phyloP scores from a whole-genome alignment of 1,140 invertebrate genomes.

The Aphelinus atriplicis region DNA sequence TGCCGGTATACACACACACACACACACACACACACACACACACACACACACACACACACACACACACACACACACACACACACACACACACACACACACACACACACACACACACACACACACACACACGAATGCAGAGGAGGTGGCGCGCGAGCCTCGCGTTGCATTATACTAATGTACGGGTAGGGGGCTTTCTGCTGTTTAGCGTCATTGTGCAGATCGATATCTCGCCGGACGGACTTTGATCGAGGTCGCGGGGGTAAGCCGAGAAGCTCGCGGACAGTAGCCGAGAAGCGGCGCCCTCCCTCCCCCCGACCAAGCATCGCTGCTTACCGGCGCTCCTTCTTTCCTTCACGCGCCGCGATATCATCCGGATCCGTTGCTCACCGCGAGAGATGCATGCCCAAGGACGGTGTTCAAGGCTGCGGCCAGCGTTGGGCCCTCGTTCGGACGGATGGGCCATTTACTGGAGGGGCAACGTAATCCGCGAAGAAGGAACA shows the following conservation, averaged over 20 bases:
- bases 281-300: background rate
- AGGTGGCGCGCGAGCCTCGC: too few relatives aligned
- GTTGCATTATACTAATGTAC: conserved; percentile 16
- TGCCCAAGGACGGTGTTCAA: background rate
- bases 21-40: too few relatives aligned
- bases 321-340: background rate
- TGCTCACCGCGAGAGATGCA: background rate
- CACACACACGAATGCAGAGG: too few relatives aligned
- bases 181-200: conserved; percentile 53
- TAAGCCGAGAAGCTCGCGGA: conserved; percentile 40
- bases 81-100: conserved; percentile 38
- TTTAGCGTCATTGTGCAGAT: conserved; percentile 63
- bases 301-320: too few relatives aligned
- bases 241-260: conserved; percentile 48
- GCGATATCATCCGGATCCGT: background rate
- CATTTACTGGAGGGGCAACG: too few relatives aligned
- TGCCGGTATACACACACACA: conserved; percentile 49
- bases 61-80: too few relatives aligned
- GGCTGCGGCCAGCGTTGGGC: too few relatives aligned
- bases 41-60: too few relatives aligned
- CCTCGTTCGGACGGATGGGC: too few relatives aligned
- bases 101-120: too few relatives aligned
- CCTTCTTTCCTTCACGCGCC: conserved; percentile 8
- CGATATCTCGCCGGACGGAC: conserved; percentile 55
- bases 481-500: too few relatives aligned